Conservation (phyloP, 2,888 invertebrate species). For the Sepiola atlantica region DNA sequence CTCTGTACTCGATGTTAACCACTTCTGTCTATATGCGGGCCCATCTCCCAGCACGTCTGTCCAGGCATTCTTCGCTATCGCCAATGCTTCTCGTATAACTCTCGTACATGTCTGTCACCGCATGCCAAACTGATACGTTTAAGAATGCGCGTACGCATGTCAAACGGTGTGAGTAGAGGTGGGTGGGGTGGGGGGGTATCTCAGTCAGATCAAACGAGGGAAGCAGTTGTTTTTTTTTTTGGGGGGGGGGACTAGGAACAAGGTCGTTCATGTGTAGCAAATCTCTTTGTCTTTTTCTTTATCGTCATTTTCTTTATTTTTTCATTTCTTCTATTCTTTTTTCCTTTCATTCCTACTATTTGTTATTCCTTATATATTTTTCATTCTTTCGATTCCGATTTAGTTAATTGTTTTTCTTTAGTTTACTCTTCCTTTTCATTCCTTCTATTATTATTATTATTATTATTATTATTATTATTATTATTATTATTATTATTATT, state of each 20-base stretch:
- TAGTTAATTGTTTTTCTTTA: too few relatives aligned
- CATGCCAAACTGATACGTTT: neutral
- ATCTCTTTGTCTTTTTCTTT: neutral
- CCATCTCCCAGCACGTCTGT: neutral
- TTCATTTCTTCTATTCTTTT: neutral
- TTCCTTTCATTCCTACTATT: too few relatives aligned
- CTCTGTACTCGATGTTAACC: neutral
- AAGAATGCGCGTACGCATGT: neutral
- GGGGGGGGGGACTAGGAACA: neutral
- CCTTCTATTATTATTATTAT: too few relatives aligned
- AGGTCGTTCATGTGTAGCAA: neutral
- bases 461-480: too few relatives aligned
- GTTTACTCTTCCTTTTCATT: too few relatives aligned
- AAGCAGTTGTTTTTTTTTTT: constrained; percentile 32
- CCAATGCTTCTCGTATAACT: neutral
- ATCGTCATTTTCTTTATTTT: neutral
- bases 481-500: too few relatives aligned
- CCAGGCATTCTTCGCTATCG: neutral
- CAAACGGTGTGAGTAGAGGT: neutral
- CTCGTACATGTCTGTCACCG: neutral
- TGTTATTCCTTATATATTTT: too few relatives aligned
- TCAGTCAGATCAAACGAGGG: neutral
- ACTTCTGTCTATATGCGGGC: neutral
- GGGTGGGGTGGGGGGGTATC: neutral
- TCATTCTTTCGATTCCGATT: too few relatives aligned